Evolutionary conservation across 2,888 invertebrate genomes (phyloP).

Genomic region (Metalampra italica): DNA sequence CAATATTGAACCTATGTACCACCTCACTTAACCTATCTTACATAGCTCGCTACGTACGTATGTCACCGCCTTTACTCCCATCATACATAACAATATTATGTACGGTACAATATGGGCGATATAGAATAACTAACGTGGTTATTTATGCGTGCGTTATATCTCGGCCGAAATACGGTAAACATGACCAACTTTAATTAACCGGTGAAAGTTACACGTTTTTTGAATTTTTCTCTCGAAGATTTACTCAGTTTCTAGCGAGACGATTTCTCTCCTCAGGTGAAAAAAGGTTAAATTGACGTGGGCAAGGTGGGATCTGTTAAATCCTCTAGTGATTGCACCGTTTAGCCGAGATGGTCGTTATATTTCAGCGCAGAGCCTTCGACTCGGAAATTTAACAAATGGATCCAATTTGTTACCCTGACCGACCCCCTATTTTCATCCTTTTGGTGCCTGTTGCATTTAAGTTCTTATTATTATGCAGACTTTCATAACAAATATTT

Average conservation of each 20-base stretch:
- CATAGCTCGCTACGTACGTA: neutral
- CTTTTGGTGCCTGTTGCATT: slow-evolving; percentile 18
- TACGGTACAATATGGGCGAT: neutral
- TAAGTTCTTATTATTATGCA: neutral
- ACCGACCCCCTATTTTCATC: slow-evolving; percentile 23
- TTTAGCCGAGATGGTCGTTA: slow-evolving; percentile 66
- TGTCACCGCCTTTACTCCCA: slow-evolving; percentile 2
- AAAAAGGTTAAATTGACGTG: slow-evolving; percentile 36
- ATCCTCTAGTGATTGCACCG: slow-evolving; percentile 72
- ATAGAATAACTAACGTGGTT: neutral
- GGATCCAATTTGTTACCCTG: slow-evolving; percentile 48
- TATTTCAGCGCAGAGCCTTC: slow-evolving; percentile 62
- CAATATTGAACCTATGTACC: slow-evolving; percentile 49
- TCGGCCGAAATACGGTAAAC: neutral
- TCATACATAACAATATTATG: neutral
- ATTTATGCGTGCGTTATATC: neutral
- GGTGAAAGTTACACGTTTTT: slow-evolving; percentile 6
- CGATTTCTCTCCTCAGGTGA: slow-evolving; percentile 2
- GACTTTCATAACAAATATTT: neutral
- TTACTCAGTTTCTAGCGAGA: slow-evolving; percentile 2
- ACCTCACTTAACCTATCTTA: neutral
- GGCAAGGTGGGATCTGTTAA: slow-evolving; percentile 53
- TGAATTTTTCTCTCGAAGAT: slow-evolving; percentile 2
- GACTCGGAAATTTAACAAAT: slow-evolving; percentile 61
- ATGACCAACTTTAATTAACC: neutral